Base-by-base conservation (phyloP, 1,140 invertebrate species). In the Ceratitis capitata region DNA sequence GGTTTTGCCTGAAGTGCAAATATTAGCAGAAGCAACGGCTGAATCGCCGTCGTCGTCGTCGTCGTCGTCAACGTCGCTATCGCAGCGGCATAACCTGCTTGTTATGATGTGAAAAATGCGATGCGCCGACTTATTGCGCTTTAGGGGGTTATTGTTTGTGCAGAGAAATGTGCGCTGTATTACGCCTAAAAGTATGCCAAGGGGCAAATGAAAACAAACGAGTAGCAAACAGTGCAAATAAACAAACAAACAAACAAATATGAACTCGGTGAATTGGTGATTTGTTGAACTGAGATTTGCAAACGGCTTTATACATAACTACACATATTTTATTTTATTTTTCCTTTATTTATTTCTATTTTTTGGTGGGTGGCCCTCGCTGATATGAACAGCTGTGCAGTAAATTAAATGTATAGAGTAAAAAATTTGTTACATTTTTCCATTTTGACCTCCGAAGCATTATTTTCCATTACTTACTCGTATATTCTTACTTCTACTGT, bases 261-360 rank as follows among this genome's bases (percentile, higher is more conserved):
- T 64, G 58, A 64, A 64, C 58, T 64, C n/a, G 29, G 58, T 35
- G 58, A 64, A 64, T 64, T 64, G 58, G 29, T 64, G 58, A 64
- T 64, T 64, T 64, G 29, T 64, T 64, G 58, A 64, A 26, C 26
- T 12, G 29, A 32, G 29, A 3, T 14, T 16, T 16, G 29, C 29
- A 1, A 14, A 3, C 14, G 3, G 2, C 2, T 23, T 26, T 26
- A 26, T 23, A 61, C 26, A 1, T 26, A 12, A 64, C n/a, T n/a
- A 9, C 14, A 9, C 14, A 23, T 64, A 32, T 64, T 32, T 32
- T 32, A 9, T 26, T 61, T 64, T 32, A 9, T 32, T 4, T 56
- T 56, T 56, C 10, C 0, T 32, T 64, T 29, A 16, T 64, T 26
- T n/a, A n/a, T 32, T 56, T 56, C 10, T n/a, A 47, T 12, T 47